Conservation (phyloP, 2,113 vertebrate genomes). For the Emydura subglobosa region DNA sequence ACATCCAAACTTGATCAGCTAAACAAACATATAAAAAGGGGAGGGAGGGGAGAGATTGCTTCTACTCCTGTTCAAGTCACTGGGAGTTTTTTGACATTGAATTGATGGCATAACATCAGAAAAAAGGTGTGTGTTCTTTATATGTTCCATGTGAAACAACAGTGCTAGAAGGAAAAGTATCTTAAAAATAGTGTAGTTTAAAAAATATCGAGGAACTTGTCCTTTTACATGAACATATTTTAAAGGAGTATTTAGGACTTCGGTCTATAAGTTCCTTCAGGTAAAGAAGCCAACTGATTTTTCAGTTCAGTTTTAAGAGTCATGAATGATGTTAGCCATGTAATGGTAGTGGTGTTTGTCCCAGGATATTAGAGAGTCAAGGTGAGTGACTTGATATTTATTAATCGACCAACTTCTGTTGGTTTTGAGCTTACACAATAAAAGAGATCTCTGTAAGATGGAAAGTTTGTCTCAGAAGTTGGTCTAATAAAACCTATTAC, state of each 20-base stretch:
- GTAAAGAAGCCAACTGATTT: neutral
- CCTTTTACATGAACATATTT: neutral
- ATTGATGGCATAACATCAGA: neutral
- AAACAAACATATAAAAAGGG: neutral
- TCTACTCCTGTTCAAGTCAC: neutral
- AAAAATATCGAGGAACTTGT: fast-evolving
- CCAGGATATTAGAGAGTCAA: neutral
- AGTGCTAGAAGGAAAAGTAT: neutral
- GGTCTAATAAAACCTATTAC: neutral
- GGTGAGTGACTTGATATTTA: neutral
- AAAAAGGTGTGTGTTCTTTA: neutral
- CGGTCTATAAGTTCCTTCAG: neutral
- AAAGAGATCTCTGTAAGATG: neutral
- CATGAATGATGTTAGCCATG: neutral
- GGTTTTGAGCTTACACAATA: neutral
- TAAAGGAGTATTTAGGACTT: neutral
- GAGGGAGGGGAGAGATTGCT: neutral
- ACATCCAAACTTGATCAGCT: neutral
- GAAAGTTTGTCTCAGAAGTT: neutral
- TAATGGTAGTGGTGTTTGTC: fast-evolving
- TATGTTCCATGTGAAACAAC: neutral
- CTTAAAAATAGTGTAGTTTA: neutral
- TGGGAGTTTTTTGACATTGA: neutral
- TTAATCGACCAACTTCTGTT: neutral
- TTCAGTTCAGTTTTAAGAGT: neutral